Evolutionary conservation across 2,888 invertebrate species (phyloP).

Genomic region (Tridacna gigas): DNA sequence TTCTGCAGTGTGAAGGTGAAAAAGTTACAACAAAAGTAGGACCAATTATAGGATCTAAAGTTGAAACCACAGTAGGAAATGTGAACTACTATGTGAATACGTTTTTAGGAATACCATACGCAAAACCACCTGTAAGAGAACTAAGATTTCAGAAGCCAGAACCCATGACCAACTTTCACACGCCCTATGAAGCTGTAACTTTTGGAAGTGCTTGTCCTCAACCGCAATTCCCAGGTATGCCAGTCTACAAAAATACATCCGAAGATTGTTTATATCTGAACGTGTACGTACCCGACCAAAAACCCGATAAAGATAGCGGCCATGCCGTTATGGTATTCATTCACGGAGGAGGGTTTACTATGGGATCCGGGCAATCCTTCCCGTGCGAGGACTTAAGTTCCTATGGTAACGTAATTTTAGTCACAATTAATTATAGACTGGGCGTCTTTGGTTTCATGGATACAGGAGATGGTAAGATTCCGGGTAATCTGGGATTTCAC

Average conservation of each 20-base stretch:
- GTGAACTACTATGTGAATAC: background rate
- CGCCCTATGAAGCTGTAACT: background rate
- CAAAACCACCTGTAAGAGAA: slow-evolving; percentile 11
- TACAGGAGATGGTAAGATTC: slow-evolving; percentile 90
- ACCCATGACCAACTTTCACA: background rate
- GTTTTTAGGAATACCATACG: slow-evolving; percentile 24
- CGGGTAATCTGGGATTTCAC: slow-evolving; percentile 96
- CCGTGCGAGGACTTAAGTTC: slow-evolving; percentile 19
- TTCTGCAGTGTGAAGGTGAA: too few relatives aligned
- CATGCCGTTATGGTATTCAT: slow-evolving; percentile 94
- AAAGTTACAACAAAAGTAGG: background rate
- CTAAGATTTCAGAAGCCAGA: slow-evolving; percentile 7
- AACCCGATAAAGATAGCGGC: slow-evolving; percentile 16
- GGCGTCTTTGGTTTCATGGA: slow-evolving; percentile 98
- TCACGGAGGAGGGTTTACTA: slow-evolving; percentile 97
- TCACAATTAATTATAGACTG: slow-evolving; percentile 95
- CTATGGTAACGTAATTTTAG: slow-evolving; percentile 88
- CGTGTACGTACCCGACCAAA: slow-evolving; percentile 92
- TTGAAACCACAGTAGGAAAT: background rate
- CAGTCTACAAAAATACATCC: slow-evolving; percentile 84
- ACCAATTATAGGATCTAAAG: background rate
- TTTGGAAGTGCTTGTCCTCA: slow-evolving; percentile 21
- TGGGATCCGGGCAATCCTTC: slow-evolving; percentile 89
- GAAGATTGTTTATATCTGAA: slow-evolving; percentile 98
- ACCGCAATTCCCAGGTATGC: background rate